A percentile compares a stretch with the other conserved stretches of the same genome.
phyloP scores from a whole-genome alignment of 2,113 vertebrate species.

The Helogale parvula region DNA sequence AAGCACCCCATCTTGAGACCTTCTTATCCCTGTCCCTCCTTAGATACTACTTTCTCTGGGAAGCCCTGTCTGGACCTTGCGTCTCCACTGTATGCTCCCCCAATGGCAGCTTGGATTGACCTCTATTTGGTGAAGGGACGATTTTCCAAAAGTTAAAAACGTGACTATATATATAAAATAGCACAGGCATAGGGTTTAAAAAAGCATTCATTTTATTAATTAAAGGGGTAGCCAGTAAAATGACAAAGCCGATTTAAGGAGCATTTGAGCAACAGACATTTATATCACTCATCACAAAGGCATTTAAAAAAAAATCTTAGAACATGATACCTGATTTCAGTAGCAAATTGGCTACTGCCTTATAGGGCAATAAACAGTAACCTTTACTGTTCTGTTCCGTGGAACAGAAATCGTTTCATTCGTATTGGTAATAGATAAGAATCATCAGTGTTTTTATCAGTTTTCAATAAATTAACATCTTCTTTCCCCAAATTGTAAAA shows the following conservation, averaged over 20 bases:
- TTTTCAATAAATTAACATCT: neutral
- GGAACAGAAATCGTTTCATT: neutral
- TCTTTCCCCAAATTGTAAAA: neutral
- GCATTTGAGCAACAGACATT: neutral
- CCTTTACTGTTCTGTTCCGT: neutral
- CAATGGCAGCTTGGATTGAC: neutral
- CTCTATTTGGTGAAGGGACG: neutral
- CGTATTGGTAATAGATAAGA: neutral
- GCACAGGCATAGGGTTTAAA: neutral
- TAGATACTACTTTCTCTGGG: neutral
- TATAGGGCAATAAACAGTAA: neutral
- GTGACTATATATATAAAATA: neutral
- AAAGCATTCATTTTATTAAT: neutral
- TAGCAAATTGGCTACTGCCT: neutral
- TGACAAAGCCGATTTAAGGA: neutral
- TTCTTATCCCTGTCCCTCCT: neutral
- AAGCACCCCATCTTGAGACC: too few relatives aligned
- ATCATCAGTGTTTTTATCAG: neutral
- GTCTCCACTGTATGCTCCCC: neutral
- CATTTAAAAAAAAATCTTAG: neutral
- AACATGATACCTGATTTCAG: neutral
- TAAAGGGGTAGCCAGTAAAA: neutral
- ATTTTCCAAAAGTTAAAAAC: neutral
- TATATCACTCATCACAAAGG: neutral
- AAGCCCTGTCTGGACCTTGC: neutral